Evolutionary conservation across 2,888 invertebrate species (phyloP).

Genomic region (Calliopum simillimum): DNA sequence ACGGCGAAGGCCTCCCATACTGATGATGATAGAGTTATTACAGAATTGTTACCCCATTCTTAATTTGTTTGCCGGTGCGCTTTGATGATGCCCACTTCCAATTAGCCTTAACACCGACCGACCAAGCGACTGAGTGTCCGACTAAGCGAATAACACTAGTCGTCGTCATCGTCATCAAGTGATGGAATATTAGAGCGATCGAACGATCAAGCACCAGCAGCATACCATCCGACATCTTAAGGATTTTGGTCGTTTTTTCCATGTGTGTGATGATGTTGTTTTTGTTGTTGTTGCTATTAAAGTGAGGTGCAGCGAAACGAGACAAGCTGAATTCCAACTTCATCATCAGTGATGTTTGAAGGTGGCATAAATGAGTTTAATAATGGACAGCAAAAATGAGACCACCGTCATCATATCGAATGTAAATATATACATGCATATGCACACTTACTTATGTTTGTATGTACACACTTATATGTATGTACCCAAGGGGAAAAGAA

Average conservation of each 20-base stretch:
- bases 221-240: slow-evolving; percentile 20
- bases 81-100: slow-evolving; percentile 34
- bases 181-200: slow-evolving; percentile 1
- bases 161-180: background rate
- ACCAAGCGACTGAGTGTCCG: background rate
- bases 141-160: background rate
- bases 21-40: slow-evolving; percentile 67
- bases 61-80: slow-evolving; percentile 49
- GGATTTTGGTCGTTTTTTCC: slow-evolving; percentile 11
- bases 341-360: slow-evolving; percentile 17
- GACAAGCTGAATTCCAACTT: background rate
- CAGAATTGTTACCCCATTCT: slow-evolving; percentile 56
- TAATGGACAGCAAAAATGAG: background rate
- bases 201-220: background rate
- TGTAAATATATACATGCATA: too few relatives aligned
- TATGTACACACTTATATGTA: too few relatives aligned
- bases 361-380: slow-evolving; percentile 20
- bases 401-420: background rate
- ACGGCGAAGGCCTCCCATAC: slow-evolving; percentile 62
- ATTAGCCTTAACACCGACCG: slow-evolving; percentile 30
- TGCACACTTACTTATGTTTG: too few relatives aligned
- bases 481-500: too few relatives aligned
- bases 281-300: too few relatives aligned
- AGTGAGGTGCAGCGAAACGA: background rate
- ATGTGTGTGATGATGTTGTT: too few relatives aligned